A percentile compares a stretch with the other conserved stretches of the same genome.
Evolutionary conservation across 2,797 vertebrate genomes (phyloP).

Genomic region (Microtus obscurus): DNA sequence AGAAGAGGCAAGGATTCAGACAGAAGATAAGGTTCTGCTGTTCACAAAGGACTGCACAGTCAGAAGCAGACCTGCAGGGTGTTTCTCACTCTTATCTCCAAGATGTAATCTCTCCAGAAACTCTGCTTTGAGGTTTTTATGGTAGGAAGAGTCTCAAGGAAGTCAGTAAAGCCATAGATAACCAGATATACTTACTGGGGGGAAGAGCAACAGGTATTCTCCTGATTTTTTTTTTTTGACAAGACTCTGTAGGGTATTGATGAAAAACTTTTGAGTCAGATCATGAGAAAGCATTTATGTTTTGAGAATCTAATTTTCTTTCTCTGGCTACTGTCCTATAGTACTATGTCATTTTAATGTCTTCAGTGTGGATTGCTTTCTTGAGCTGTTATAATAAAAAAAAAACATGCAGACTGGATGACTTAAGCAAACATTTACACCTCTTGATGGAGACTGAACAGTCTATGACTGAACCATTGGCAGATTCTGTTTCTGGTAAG

Average conservation of each 20-base stretch:
- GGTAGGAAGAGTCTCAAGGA: neutral
- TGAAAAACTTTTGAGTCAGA: neutral
- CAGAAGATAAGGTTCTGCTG: conserved; percentile 5
- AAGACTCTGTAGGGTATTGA: neutral
- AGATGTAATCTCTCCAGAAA: conserved; percentile 13
- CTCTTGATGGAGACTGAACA: neutral
- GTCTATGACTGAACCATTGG: neutral
- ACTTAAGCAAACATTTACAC: neutral
- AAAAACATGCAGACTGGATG: too few relatives aligned
- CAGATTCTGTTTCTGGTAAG: neutral
- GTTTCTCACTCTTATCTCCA: conserved; percentile 12
- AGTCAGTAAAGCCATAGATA: neutral
- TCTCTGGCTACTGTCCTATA: neutral
- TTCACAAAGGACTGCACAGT: neutral
- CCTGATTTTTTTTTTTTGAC: neutral
- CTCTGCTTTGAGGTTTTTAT: neutral
- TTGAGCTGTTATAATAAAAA: neutral
- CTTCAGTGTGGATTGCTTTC: neutral
- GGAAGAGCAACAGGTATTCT: neutral
- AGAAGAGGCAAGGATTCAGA: neutral
- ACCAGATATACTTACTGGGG: neutral
- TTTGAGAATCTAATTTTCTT: conserved; percentile 42
- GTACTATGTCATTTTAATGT: neutral
- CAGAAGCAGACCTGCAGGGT: neutral
- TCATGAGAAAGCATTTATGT: neutral